Conservation (phyloP, 2,888 invertebrate genomes). For the Lycia hirtaria region DNA sequence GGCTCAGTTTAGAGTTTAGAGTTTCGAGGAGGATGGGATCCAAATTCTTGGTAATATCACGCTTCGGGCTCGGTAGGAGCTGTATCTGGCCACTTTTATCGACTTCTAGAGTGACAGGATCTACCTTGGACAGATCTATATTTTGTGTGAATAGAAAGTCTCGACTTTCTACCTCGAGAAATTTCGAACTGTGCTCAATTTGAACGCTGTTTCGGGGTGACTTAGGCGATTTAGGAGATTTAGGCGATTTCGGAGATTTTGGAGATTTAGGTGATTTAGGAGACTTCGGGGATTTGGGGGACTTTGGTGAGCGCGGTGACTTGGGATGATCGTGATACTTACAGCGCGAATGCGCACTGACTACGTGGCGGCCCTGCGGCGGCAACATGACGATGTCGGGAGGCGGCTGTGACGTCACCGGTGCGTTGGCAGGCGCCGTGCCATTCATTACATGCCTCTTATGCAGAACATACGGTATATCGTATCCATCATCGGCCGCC, state of each 20-base stretch:
- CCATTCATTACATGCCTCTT: constrained; percentile 95
- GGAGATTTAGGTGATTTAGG: constrained; percentile 88
- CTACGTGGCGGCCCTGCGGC: constrained; percentile 76
- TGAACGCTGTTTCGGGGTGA: constrained; percentile 77
- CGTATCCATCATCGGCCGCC: constrained; percentile 84
- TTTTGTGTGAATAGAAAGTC: constrained; percentile 91
- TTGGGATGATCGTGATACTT: constrained; percentile 83
- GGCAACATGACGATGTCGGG: constrained; percentile 79
- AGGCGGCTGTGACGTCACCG: constrained; percentile 64
- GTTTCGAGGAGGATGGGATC: constrained; percentile 89
- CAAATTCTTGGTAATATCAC: constrained; percentile 89
- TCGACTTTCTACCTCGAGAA: constrained; percentile 82
- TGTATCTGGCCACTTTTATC: constrained; percentile 87
- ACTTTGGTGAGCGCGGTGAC: constrained; percentile 78
- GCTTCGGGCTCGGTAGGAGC: constrained; percentile 88
- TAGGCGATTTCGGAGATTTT: constrained; percentile 86
- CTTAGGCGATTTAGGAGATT: constrained; percentile 84
- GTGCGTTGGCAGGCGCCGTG: constrained; percentile 87
- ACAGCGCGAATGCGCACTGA: constrained; percentile 77
- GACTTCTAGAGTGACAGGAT: constrained; percentile 89
- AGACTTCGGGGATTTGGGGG: constrained; percentile 85
- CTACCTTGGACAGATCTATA: constrained; percentile 90
- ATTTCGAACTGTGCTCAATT: constrained; percentile 71
- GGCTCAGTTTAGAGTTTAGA: constrained; percentile 89
- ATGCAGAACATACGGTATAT: constrained; percentile 94